Evolutionary conservation across 2,888 invertebrate genomes (phyloP).

Genomic region (Callinectes sapidus): DNA sequence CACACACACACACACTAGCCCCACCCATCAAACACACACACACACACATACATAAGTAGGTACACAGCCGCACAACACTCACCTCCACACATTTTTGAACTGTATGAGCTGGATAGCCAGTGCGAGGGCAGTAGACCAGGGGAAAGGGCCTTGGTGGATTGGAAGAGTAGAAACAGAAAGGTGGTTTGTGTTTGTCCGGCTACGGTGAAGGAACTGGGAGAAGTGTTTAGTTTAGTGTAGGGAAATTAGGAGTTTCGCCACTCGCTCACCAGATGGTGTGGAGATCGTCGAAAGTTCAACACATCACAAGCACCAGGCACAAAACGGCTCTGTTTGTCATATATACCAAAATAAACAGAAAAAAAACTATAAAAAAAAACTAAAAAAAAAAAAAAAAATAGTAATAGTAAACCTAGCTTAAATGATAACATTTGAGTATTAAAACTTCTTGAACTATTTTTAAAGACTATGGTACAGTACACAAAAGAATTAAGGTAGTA

Average conservation of each 20-base stretch:
- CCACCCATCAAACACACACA: background rate
- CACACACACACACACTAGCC: background rate
- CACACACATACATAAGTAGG: background rate
- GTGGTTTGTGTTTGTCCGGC: too few relatives aligned
- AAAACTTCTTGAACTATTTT: constrained; percentile 9
- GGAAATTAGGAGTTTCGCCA: background rate
- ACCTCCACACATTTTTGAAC: background rate
- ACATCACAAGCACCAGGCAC: background rate
- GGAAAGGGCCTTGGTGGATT: background rate
- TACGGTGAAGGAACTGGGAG: background rate
- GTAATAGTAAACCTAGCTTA: background rate
- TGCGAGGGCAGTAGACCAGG: background rate
- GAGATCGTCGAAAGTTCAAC: background rate
- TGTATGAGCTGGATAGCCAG: background rate
- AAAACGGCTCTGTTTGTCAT: background rate
- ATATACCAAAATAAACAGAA: background rate
- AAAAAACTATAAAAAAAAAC: background rate
- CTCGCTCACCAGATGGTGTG: background rate
- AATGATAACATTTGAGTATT: background rate
- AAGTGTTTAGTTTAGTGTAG: too few relatives aligned
- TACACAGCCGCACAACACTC: background rate
- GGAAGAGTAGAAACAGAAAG: background rate
- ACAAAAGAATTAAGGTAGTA: background rate
- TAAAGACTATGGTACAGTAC: background rate
- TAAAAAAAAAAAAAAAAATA: background rate